Percentiles rank a stretch among this genome's conserved stretches.
Evolutionary conservation across 2,113 vertebrate species (phyloP).

Genomic region (Zosterops pallidus): DNA sequence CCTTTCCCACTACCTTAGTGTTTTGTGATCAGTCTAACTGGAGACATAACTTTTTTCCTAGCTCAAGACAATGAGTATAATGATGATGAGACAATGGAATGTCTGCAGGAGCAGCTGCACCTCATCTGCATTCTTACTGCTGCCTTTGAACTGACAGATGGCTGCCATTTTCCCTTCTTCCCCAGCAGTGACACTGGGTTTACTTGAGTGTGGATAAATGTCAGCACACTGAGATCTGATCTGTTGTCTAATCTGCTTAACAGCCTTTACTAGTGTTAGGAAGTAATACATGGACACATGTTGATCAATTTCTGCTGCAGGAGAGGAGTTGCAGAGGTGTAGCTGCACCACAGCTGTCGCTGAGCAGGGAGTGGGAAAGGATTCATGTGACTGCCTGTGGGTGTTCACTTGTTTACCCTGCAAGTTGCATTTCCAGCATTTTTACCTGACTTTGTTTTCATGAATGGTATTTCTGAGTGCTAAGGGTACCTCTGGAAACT

Average conservation of each 20-base stretch:
- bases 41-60: neutral
- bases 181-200: neutral
- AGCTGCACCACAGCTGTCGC: neutral
- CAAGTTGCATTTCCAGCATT: neutral
- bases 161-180: neutral
- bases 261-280: neutral
- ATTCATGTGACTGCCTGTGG: neutral
- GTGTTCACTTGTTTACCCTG: neutral
- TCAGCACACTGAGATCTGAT: neutral
- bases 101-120: neutral
- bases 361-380: neutral
- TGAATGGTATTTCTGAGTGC: neutral
- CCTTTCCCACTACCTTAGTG: neutral
- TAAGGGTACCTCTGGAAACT: neutral
- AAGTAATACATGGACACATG: neutral
- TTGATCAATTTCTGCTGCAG: neutral
- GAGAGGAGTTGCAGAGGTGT: neutral
- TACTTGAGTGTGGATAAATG: neutral
- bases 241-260: neutral
- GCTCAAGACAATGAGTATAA: neutral
- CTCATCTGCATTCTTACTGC: neutral
- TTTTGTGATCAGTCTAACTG: neutral
- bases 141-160: neutral
- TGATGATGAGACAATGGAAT: neutral
- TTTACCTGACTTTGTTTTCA: neutral